Evolutionary conservation across 2,797 vertebrate species (phyloP).

Genomic region (Peromyscus attwateri): DNA sequence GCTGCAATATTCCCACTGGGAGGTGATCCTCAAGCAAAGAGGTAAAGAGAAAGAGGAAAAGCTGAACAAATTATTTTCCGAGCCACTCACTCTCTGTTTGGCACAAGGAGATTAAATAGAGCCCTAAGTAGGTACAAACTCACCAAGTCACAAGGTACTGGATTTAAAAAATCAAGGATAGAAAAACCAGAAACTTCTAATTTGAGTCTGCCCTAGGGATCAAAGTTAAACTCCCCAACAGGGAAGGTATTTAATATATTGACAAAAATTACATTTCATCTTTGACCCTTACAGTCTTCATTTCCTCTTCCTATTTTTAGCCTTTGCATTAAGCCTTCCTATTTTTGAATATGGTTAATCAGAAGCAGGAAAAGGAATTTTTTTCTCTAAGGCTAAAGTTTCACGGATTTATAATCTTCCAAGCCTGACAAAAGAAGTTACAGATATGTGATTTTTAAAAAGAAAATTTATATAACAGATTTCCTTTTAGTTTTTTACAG

Average conservation of each 20-base stretch:
- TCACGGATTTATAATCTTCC: slow-evolving; percentile 39
- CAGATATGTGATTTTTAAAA: not conserved
- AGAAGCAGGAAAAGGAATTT: not conserved
- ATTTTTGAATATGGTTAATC: slow-evolving; percentile 56
- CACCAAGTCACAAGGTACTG: not conserved
- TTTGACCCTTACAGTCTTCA: slow-evolving; percentile 16
- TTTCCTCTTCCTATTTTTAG: slow-evolving; percentile 59
- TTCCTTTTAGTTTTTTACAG: not conserved
- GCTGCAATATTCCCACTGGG: not conserved
- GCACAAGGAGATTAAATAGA: not conserved
- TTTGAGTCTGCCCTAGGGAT: not conserved
- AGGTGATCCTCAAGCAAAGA: not conserved
- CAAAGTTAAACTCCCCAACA: not conserved
- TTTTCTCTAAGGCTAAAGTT: slow-evolving; percentile 56
- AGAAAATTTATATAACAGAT: not conserved
- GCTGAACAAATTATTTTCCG: not conserved
- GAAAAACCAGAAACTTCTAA: not conserved
- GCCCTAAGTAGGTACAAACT: not conserved
- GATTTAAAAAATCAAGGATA: not conserved
- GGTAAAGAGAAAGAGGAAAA: not conserved
- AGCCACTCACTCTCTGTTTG: not conserved
- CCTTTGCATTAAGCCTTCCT: slow-evolving; percentile 4
- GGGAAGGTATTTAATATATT: not conserved
- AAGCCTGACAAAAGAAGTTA: not conserved
- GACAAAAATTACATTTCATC: slow-evolving; percentile 52